Evolutionary conservation across 2,797 vertebrate genomes (phyloP).

Genomic region (Acanthurus tractus): DNA sequence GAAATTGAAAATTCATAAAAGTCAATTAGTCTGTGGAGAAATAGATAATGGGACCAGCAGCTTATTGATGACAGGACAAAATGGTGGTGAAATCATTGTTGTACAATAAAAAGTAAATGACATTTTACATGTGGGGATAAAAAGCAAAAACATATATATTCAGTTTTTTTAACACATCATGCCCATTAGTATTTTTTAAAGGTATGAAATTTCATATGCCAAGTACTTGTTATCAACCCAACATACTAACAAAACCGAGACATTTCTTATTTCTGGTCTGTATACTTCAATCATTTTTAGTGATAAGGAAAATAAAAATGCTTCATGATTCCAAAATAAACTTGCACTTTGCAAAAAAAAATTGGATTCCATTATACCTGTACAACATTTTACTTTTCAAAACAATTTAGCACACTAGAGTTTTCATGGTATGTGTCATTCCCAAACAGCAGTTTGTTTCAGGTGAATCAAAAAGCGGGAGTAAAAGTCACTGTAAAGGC

Average conservation of each 20-base stretch:
- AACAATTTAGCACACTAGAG: conserved; percentile 51
- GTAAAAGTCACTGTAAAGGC: conserved; percentile 53
- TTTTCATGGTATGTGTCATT: conserved; percentile 48
- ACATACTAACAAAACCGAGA: conserved; percentile 41
- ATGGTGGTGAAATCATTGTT: conserved; percentile 16
- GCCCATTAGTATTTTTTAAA: conserved; percentile 33
- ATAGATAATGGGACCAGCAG: conserved; percentile 17
- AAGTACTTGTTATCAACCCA: conserved; percentile 44
- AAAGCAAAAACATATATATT: conserved; percentile 32
- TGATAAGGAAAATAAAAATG: conserved; percentile 42
- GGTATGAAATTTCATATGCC: conserved; percentile 46
- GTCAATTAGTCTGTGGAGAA: conserved; percentile 18
- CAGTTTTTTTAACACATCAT: conserved; percentile 24
- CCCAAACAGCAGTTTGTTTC: conserved; percentile 32
- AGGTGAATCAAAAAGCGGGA: conserved; percentile 38
- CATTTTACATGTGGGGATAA: background rate
- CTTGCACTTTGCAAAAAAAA: conserved; percentile 50
- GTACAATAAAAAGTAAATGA: conserved; percentile 42
- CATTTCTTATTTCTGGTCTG: conserved; percentile 35
- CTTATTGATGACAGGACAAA: conserved; percentile 30
- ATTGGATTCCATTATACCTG: conserved; percentile 37
- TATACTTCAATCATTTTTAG: conserved; percentile 30
- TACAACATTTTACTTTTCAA: conserved; percentile 41
- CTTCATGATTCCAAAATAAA: conserved; percentile 52
- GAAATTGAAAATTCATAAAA: conserved; percentile 16